Evolutionary conservation across 2,797 vertebrate species (phyloP), one percentile per base, ranked within the genome.

Genomic region (Diplodus puntazzo): DNA sequence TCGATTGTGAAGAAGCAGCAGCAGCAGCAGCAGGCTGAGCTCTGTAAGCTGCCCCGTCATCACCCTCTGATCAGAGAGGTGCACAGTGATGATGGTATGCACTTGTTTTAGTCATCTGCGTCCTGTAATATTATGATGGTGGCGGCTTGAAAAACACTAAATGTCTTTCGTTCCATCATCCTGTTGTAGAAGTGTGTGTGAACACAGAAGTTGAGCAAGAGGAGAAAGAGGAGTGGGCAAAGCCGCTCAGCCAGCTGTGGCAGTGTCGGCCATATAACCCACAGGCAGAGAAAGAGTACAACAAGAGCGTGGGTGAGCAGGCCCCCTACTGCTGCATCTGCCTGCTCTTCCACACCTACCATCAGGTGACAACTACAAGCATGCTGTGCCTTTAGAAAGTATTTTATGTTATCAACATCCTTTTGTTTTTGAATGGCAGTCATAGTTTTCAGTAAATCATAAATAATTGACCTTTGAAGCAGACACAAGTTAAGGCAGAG

Each of bases 321-420:
- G 88, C 96, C 2, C 98, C 98, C 0, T 97, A 97, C 93, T 99
- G 98, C 70, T 96, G 97, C 4, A 96, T 99, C 59, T 99, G 98
- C 86, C 94, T 98, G 91, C 96, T 99, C 30, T 99, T 99, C 92
- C 95, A 97, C 92, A 95, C 96, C 0, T 95, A 98, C 69, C 88
- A 96, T 59, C 96, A 98, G 97, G 98, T 99, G 57, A 81, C 23
- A 61, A 10, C 53, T 42, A 20, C 10, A 46, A 11, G 10, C 13
- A 23, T 57, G 17, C 13, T 18, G 11, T 10, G 3, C 2, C 13
- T 59, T 53, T 6, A 20, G 43, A 1, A 49, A 7, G 1, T 25
- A 25, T 42, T 60, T 4, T 60, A 20, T 21, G 17, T 43, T 39
- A 3, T 59, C 30, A 16, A 1, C 23, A 39, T 7, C 1, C 1